Conservation (phyloP, 2,797 vertebrate species). For the Ptychadena robeensis region DNA sequence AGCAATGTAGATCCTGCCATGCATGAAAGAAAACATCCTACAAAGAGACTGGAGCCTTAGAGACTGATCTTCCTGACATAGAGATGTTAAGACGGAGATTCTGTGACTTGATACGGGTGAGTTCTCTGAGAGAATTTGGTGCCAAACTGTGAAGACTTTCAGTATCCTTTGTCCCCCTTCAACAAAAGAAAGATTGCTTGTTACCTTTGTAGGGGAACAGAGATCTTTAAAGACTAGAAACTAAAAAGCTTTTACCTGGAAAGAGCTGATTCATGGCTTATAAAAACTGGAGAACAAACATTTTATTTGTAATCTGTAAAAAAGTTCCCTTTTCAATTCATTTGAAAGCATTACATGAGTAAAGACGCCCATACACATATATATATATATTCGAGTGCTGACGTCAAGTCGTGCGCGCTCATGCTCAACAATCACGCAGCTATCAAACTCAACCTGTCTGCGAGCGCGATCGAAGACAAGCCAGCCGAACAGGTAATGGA, state of each 20-base stretch:
- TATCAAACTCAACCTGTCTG: too few relatives aligned
- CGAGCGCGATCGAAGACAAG: too few relatives aligned
- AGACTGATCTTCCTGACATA: not conserved
- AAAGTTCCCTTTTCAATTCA: too few relatives aligned
- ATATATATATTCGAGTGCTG: too few relatives aligned
- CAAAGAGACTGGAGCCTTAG: not conserved
- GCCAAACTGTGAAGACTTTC: conserved; percentile 40
- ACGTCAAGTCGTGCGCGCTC: too few relatives aligned
- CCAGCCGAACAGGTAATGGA: too few relatives aligned
- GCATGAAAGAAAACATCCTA: not conserved
- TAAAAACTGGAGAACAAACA: not conserved
- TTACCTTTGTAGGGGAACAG: not conserved
- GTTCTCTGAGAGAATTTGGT: conserved; percentile 12
- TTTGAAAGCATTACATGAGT: too few relatives aligned
- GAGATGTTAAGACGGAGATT: not conserved
- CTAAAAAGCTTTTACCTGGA: not conserved
- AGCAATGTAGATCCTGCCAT: not conserved
- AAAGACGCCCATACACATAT: too few relatives aligned
- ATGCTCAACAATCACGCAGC: too few relatives aligned
- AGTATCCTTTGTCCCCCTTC: conserved; percentile 10
- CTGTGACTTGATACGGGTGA: not conserved
- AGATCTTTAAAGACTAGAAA: not conserved
- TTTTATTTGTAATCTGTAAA: not conserved
- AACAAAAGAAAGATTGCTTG: not conserved
- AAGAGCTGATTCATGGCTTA: not conserved